phyloP scores from a whole-genome alignment of 2,113 vertebrate genomes.

The Aspidoscelis tigris region DNA sequence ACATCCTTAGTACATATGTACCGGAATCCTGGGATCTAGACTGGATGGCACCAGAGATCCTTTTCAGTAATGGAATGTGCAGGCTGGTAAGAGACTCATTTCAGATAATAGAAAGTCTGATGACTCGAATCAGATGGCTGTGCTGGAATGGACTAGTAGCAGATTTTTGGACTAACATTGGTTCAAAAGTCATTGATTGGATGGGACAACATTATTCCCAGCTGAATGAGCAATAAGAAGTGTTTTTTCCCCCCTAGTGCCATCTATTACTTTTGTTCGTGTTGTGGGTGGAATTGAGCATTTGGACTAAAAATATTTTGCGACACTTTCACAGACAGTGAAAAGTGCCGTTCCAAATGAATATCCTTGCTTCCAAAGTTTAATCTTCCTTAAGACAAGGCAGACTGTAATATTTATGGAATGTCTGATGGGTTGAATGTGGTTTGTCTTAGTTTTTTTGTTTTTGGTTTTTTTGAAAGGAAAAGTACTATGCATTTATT shows the following conservation, averaged over 20 bases:
- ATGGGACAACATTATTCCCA: slow-evolving; percentile 40
- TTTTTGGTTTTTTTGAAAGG: neutral
- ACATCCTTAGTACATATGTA: too few relatives aligned
- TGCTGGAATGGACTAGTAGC: neutral
- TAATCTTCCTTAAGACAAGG: slow-evolving; percentile 21
- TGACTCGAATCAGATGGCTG: too few relatives aligned
- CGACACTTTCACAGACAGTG: neutral
- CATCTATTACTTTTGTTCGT: neutral
- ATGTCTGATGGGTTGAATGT: neutral
- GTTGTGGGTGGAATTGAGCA: slow-evolving; percentile 19
- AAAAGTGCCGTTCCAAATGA: slow-evolving; percentile 11
- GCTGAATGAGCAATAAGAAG: slow-evolving; percentile 29
- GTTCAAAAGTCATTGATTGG: neutral
- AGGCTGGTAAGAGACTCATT: too few relatives aligned
- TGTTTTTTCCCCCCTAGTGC: neutral
- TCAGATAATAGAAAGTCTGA: too few relatives aligned
- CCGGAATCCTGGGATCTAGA: too few relatives aligned
- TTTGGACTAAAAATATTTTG: slow-evolving; percentile 8
- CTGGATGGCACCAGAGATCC: too few relatives aligned
- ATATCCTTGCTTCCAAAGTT: slow-evolving; percentile 18
- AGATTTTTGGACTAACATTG: neutral
- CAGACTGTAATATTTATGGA: slow-evolving; percentile 7
- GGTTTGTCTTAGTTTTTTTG: too few relatives aligned
- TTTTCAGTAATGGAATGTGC: too few relatives aligned
- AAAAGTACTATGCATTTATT: neutral